These are phyloP conservation scores for Parapsyche elsis DNA, from an alignment of 1,140 invertebrate species.

Conservation along the genomic window DNA sequence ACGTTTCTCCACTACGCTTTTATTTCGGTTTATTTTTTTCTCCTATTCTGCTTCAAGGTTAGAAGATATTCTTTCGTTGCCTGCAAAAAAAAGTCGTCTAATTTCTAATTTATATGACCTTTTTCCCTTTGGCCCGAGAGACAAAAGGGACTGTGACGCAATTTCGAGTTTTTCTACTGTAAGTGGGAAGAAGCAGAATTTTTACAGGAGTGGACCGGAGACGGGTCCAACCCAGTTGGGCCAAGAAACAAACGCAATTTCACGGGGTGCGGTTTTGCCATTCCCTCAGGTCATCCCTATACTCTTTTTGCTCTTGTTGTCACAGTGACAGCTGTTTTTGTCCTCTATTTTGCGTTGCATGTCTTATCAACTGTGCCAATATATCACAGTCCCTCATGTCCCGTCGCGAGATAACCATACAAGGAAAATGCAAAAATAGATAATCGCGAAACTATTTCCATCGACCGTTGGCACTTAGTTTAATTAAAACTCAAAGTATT, in stretches of 20 bases:
- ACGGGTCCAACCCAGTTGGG: background rate
- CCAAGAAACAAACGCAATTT: constrained; percentile 50
- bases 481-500: too few relatives aligned
- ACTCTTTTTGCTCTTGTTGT: background rate
- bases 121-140: constrained; percentile 16
- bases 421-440: too few relatives aligned
- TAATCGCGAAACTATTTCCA: too few relatives aligned
- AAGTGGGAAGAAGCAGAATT: background rate
- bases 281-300: background rate
- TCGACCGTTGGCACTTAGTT: too few relatives aligned
- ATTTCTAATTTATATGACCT: constrained; percentile 45
- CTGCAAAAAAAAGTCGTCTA: background rate
- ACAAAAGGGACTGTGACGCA: constrained; percentile 26
- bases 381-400: too few relatives aligned
- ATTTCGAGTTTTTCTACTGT: constrained; percentile 25
- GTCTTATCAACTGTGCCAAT: too few relatives aligned
- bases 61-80: background rate
- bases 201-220: background rate
- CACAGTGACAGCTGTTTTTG: background rate
- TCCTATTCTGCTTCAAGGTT: background rate
- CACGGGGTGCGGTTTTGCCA: constrained; percentile 39
- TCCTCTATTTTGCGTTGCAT: constrained; percentile 30
- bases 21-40: too few relatives aligned
- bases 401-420: too few relatives aligned
- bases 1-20: background rate